These are phyloP conservation scores for Cettia cetti DNA, from an alignment of 2,113 vertebrate species.

Conservation along the genomic window DNA sequence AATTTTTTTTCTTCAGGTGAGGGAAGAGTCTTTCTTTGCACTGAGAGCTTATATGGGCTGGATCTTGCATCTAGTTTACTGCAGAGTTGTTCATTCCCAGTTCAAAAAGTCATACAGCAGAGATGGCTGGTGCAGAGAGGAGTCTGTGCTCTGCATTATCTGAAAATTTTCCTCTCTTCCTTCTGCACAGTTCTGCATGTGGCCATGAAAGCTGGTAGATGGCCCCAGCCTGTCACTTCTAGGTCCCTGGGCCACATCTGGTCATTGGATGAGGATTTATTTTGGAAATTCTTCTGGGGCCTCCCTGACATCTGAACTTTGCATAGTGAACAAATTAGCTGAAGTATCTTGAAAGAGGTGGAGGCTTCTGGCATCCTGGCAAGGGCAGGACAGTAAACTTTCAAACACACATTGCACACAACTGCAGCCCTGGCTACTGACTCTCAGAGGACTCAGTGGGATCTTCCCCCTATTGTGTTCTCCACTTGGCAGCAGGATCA, in stretches of 20 bases:
- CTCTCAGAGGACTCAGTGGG: fast-evolving
- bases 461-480: fast-evolving
- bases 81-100: neutral
- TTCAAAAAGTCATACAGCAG: neutral
- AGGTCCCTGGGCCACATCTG: neutral
- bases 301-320: neutral
- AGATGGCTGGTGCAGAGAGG: neutral
- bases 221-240: neutral
- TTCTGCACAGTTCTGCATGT: fast-evolving
- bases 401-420: fast-evolving
- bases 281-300: neutral
- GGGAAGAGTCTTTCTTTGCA: neutral
- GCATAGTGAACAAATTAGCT: neutral
- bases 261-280: neutral
- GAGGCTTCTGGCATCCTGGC: neutral
- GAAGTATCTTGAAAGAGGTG: neutral
- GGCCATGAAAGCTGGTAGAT: neutral
- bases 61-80: neutral
- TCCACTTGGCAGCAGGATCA: fast-evolving
- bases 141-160: neutral
- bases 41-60: neutral
- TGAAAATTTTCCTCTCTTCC: neutral
- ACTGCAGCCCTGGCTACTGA: neutral
- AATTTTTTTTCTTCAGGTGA: neutral
- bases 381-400: neutral